A percentile compares a stretch with the other conserved stretches of the same genome.
These are phyloP conservation scores for Euphonia xanthogaster DNA, from an alignment of 2,797 vertebrate species.

Conservation along the genomic window DNA sequence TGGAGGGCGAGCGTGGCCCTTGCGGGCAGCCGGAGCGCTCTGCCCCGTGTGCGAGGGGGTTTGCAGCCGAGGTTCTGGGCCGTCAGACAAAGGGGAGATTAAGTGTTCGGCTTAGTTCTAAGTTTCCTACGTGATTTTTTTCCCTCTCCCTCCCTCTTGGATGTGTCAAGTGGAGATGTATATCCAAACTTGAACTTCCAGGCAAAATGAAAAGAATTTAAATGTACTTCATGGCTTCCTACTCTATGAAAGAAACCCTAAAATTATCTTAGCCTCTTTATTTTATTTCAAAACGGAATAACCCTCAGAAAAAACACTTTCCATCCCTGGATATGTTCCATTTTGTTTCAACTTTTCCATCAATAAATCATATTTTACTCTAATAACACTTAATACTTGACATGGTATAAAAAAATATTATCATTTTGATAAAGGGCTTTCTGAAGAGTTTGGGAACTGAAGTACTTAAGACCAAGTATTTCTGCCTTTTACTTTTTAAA, in stretches of 20 bases:
- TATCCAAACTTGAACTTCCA: neutral
- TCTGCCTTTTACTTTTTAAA: neutral
- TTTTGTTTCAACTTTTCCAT: neutral
- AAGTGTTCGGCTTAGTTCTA: neutral
- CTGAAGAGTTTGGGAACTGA: neutral
- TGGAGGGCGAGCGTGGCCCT: rapidly evolving
- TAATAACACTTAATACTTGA: neutral
- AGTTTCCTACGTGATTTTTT: neutral
- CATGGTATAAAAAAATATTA: neutral
- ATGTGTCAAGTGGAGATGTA: neutral
- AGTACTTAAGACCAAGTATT: neutral
- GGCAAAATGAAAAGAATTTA: neutral
- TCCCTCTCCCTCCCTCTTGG: neutral
- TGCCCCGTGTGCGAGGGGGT: rapidly evolving
- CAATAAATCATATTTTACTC: neutral
- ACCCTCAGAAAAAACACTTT: neutral
- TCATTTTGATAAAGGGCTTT: neutral
- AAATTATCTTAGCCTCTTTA: neutral
- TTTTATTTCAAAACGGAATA: neutral
- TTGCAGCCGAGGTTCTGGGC: neutral
- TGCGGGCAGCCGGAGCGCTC: rapidly evolving
- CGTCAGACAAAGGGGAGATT: neutral
- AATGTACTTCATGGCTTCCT: neutral
- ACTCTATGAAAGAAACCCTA: neutral
- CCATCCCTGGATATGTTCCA: neutral